Conservation (phyloP, 2,797 vertebrate genomes). For the Acropternis orthonyx region DNA sequence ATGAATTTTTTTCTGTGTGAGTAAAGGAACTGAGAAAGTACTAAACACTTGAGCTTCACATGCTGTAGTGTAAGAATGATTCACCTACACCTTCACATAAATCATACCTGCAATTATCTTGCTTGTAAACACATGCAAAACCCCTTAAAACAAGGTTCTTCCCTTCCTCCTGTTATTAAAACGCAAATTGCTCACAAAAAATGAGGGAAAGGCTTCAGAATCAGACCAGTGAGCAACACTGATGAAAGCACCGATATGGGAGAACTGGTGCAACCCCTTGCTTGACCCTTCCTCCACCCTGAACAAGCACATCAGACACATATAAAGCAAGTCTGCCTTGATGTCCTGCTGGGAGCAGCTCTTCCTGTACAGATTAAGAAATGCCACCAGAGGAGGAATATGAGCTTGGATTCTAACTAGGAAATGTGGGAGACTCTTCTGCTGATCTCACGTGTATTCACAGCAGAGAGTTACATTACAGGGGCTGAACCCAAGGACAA, state of each 20-base stretch:
- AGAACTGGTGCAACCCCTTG: neutral
- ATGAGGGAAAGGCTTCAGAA: neutral
- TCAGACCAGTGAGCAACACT: neutral
- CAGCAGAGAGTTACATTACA: too few relatives aligned
- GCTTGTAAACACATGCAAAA: neutral
- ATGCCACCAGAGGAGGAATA: neutral
- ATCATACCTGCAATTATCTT: neutral
- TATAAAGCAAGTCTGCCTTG: neutral
- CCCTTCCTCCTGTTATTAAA: neutral
- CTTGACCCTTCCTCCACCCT: neutral
- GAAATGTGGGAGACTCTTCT: neutral
- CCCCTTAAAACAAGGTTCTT: neutral
- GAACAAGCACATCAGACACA: too few relatives aligned
- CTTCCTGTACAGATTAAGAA: neutral
- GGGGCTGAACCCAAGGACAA: neutral
- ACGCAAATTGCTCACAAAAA: neutral
- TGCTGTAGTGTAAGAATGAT: neutral
- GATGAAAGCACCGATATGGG: accelerated
- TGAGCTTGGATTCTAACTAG: neutral
- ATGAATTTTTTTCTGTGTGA: neutral
- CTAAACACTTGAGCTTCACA: neutral
- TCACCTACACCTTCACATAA: neutral
- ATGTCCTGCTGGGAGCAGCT: neutral
- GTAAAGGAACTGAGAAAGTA: neutral
- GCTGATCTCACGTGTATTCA: neutral